Percentiles rank a stretch among this genome's conserved stretches.
Evolutionary conservation across 2,113 vertebrate species (phyloP).

Genomic region (Puntigrus tetrazona): DNA sequence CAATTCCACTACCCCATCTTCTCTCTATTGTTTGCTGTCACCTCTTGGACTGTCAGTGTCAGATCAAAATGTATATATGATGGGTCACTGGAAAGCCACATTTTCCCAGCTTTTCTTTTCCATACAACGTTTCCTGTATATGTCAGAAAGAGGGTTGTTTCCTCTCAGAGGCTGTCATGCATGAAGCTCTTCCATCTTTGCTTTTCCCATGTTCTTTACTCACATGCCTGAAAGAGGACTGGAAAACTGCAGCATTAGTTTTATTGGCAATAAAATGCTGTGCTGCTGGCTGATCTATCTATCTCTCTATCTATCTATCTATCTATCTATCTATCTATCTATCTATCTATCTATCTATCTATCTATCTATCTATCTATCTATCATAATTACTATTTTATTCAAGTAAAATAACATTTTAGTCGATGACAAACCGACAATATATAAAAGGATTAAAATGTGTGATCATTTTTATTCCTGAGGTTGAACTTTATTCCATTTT

Average conservation of each 20-base stretch:
- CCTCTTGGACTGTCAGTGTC: background rate
- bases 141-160: background rate
- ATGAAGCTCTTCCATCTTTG: slow-evolving; percentile 4
- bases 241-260: background rate
- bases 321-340: too few species aligned
- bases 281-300: background rate
- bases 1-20: background rate
- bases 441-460: too few species aligned
- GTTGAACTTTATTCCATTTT: too few species aligned
- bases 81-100: background rate
- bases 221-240: background rate
- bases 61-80: background rate
- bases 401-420: too few species aligned
- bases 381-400: too few species aligned
- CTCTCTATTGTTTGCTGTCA: background rate
- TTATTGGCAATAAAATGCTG: background rate
- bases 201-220: slow-evolving; percentile 8
- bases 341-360: too few species aligned
- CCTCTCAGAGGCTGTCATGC: slow-evolving; percentile 8
- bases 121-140: slow-evolving; percentile 26
- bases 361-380: too few species aligned
- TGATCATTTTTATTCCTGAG: too few species aligned
- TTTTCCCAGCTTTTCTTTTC: slow-evolving; percentile 7
- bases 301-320: too few species aligned
- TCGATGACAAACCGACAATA: too few species aligned